These are phyloP conservation scores for Eristalis intricaria DNA, from an alignment of 2,888 invertebrate species.

Conservation along the genomic window DNA sequence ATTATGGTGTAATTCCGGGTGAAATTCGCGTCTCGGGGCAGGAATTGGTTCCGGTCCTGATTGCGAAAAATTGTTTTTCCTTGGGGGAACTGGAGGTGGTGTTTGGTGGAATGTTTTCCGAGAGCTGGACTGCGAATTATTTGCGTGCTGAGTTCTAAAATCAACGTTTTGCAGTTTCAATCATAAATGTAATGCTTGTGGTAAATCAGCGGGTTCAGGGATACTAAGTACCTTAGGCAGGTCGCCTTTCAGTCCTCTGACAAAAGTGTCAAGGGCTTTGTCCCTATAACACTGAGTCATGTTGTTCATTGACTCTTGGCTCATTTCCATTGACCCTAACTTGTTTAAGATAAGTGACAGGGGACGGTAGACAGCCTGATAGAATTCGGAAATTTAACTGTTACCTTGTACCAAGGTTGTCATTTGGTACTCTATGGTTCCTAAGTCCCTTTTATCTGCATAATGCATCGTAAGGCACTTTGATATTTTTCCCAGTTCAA, in stretches of 20 bases:
- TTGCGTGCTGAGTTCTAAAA: too few species aligned
- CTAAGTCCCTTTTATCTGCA: background rate
- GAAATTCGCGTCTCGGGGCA: constrained; percentile 37
- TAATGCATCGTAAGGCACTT: constrained; percentile 12
- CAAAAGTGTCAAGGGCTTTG: background rate
- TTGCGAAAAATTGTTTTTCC: background rate
- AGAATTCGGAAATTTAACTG: background rate
- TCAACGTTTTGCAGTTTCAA: too few species aligned
- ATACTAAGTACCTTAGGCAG: background rate
- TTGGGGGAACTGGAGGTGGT: constrained; percentile 22
- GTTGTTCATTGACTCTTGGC: constrained; percentile 35
- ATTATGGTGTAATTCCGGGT: constrained; percentile 43
- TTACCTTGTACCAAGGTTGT: background rate
- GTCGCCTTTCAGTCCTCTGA: constrained; percentile 9
- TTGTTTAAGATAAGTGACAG: constrained; percentile 21
- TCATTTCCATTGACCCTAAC: constrained; percentile 32
- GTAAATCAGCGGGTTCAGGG: too few species aligned
- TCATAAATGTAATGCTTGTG: constrained; percentile 14
- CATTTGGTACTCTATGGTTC: background rate
- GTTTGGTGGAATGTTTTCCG: constrained; percentile 9
- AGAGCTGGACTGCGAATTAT: too few species aligned
- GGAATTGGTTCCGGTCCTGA: constrained; percentile 16
- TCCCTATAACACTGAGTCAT: too few species aligned
- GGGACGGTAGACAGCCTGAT: constrained; percentile 21
- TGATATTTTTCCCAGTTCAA: too few species aligned